Conservation (phyloP, 2,797 vertebrate genomes). For the Potorous gilbertii region DNA sequence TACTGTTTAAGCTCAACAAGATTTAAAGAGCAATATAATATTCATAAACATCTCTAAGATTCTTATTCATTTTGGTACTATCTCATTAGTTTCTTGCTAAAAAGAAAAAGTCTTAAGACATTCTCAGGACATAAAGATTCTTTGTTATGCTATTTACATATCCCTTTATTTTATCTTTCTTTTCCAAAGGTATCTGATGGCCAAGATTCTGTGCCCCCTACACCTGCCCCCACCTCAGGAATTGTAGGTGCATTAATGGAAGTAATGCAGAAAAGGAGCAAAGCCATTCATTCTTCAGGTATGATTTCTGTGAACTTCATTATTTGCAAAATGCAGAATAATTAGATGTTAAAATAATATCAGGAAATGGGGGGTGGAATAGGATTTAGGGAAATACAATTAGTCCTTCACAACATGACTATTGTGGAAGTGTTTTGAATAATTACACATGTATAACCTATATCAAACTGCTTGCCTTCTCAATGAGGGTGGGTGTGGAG, state of each 20-base stretch:
- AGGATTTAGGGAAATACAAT: too few species aligned
- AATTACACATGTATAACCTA: too few species aligned
- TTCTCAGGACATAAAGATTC: neutral
- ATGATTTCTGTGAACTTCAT: neutral
- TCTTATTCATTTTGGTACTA: neutral
- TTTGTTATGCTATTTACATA: conserved; percentile 40
- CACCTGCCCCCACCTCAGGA: conserved; percentile 90
- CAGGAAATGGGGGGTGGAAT: neutral
- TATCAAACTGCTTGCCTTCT: too few species aligned
- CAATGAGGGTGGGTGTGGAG: too few species aligned
- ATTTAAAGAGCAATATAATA: neutral
- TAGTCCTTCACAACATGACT: too few species aligned
- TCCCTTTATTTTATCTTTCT: conserved; percentile 53
- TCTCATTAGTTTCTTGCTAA: neutral
- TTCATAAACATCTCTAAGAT: neutral
- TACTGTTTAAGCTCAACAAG: neutral
- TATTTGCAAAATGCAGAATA: neutral
- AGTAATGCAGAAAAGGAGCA: conserved; percentile 99
- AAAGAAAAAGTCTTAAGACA: neutral
- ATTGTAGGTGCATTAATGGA: conserved; percentile 98
- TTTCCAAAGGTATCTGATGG: conserved; percentile 90
- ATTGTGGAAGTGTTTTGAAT: too few species aligned
- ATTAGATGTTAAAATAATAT: neutral
- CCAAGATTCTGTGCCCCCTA: conserved; percentile 89
- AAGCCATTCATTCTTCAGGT: conserved; percentile 99